phyloP scores from a whole-genome alignment of 1,140 invertebrate species.

The Daktulosphaira vitifoliae region DNA sequence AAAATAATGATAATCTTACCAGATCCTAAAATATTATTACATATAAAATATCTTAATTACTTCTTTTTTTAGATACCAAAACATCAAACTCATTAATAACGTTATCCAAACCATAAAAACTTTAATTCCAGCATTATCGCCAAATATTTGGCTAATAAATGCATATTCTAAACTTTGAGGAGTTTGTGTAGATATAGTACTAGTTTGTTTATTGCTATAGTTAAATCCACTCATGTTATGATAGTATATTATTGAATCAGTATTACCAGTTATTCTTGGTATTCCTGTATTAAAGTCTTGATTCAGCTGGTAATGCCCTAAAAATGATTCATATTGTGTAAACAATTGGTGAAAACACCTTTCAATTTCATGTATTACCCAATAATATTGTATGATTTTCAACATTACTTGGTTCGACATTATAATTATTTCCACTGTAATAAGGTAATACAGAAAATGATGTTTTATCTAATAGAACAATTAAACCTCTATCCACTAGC shows the following conservation, averaged over 20 bases:
- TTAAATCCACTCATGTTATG: slow-evolving; percentile 29
- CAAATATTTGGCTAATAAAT: slow-evolving; percentile 12
- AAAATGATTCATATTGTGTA: slow-evolving; percentile 20
- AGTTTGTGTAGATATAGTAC: slow-evolving; percentile 18
- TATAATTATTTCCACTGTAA: slow-evolving; percentile 22
- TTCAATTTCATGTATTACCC: slow-evolving; percentile 33
- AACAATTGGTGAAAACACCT: background rate
- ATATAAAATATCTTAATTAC: slow-evolving; percentile 38
- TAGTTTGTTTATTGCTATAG: slow-evolving; percentile 27
- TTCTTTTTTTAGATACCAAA: slow-evolving; percentile 42
- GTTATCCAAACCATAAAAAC: slow-evolving; percentile 51
- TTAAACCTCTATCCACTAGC: slow-evolving; percentile 26
- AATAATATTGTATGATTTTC: slow-evolving; percentile 40
- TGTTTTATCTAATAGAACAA: slow-evolving; percentile 27
- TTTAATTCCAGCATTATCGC: slow-evolving; percentile 58
- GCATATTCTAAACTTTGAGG: background rate
- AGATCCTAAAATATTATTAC: background rate
- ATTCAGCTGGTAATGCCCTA: slow-evolving; percentile 29
- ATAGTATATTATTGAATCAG: slow-evolving; percentile 29
- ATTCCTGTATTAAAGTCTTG: slow-evolving; percentile 20
- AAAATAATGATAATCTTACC: slow-evolving; percentile 35
- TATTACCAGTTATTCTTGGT: slow-evolving; percentile 22
- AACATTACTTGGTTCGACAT: slow-evolving; percentile 45
- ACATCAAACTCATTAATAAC: slow-evolving; percentile 49
- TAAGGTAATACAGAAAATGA: slow-evolving; percentile 30